Evolutionary conservation across 1,140 invertebrate species (phyloP).

Genomic region (Heliconius hermathena): DNA sequence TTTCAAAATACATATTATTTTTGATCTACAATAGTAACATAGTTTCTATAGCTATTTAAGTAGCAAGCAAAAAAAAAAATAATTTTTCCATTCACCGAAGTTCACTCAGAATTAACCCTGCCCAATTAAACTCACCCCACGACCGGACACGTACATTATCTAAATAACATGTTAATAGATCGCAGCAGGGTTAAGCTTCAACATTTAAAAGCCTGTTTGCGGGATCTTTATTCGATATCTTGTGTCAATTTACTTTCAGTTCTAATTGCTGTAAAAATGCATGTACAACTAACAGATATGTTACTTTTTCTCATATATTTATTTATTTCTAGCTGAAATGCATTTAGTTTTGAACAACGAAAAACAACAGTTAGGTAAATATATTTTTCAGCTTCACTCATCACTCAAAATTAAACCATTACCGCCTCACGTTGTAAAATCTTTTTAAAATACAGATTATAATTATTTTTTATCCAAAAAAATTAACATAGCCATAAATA

Average conservation of each 20-base stretch:
- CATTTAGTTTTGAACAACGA: neutral
- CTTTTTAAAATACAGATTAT: too few relatives aligned
- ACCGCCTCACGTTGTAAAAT: too few relatives aligned
- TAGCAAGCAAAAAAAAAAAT: constrained; percentile 16
- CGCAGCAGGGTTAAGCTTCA: constrained; percentile 44
- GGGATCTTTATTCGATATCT: constrained; percentile 51
- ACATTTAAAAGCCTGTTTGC: constrained; percentile 29
- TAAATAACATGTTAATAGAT: constrained; percentile 60
- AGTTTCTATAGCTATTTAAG: neutral
- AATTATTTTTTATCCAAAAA: neutral
- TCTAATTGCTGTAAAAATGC: neutral
- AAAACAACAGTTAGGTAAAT: neutral
- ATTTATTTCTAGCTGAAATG: neutral
- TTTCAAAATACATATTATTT: too few relatives aligned
- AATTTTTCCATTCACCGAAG: constrained; percentile 20
- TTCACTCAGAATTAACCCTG: constrained; percentile 45
- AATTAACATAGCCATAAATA: neutral
- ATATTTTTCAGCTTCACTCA: neutral
- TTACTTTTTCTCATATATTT: neutral
- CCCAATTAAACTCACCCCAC: constrained; percentile 49
- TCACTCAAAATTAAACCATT: neutral
- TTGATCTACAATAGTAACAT: neutral
- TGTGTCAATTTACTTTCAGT: constrained; percentile 11
- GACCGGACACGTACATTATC: constrained; percentile 48
- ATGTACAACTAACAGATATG: neutral